phyloP scores from a whole-genome alignment of 2,888 invertebrate genomes.

The Lingula anatina region DNA sequence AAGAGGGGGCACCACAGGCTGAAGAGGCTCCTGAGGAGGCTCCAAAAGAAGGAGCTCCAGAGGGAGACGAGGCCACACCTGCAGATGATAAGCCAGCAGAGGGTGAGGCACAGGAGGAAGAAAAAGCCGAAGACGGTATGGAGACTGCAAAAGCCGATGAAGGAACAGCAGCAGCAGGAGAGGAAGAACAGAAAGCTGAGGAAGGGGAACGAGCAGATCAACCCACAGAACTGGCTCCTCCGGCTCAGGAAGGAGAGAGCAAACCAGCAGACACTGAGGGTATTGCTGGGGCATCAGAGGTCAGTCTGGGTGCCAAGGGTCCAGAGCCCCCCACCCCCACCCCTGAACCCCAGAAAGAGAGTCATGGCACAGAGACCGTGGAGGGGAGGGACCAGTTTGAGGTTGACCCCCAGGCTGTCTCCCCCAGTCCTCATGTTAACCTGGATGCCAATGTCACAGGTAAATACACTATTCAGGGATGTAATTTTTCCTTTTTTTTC shows the following conservation, averaged over 20 bases:
- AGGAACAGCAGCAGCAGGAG: neutral
- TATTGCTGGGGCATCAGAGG: neutral
- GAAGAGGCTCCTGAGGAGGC: constrained; percentile 1
- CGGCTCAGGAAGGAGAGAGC: no score
- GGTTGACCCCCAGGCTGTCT: constrained; percentile 11
- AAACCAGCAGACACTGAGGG: neutral
- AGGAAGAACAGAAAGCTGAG: constrained; percentile 2
- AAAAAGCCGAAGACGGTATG: constrained; percentile 2
- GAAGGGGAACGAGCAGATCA: constrained; percentile 6
- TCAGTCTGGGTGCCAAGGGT: neutral
- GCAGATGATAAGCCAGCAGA: constrained; percentile 3
- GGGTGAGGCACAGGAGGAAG: constrained; percentile 8
- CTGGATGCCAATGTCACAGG: constrained; percentile 16
- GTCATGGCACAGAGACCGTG: constrained; percentile 1
- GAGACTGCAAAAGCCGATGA: constrained; percentile 3
- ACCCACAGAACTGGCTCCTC: no score
- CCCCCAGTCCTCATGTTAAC: constrained; percentile 2
- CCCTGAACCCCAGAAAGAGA: no score
- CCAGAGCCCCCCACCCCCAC: no score
- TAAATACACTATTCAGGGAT: no score
- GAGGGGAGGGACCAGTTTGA: constrained; percentile 3
- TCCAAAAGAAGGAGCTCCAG: constrained; percentile 5
- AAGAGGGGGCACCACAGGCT: constrained; percentile 6
- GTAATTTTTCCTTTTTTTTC: no score
- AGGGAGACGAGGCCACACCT: constrained; percentile 5